Base-by-base conservation (phyloP, 2,797 vertebrate genomes). In the Microchirus variegatus region DNA sequence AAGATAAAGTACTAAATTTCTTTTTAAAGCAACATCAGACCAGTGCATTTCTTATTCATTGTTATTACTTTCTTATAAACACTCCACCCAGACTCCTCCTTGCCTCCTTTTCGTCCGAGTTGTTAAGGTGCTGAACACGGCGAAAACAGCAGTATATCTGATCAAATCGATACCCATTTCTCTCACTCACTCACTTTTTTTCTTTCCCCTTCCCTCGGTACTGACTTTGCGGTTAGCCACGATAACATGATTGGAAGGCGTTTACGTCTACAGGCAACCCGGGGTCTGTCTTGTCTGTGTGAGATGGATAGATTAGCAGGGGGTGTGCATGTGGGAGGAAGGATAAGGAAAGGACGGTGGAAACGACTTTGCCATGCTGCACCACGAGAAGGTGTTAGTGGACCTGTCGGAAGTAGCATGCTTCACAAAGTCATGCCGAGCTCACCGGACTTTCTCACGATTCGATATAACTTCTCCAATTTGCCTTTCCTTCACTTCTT, bases 181-280 rank as follows among this genome's bases (percentile, higher is more conserved):
- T 79, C 67, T 67, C 63, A 65, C 72, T 41, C 59, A 47, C 15
- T 18, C 48, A n/a, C n/a, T n/a, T 38, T 72, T 82, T 82, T 64
- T 75, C 47, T 61, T 42, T 66, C 58, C 57, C 59, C 67, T 52
- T 45, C 60, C 62, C 75, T 73, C 14, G 40, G 80, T 79, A 81
- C 75, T 70, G 63, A 73, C 73, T 55, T 55, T 2, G 70, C 16
- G 22, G 67, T 80, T 74, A 70, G 67, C 70, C 22, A 19, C 68
- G 80, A 86, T 87, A 40, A 63, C 83, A 81, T 87, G 87, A 89
- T 91, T 83, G 80, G 78, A 77, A 81, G 73, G 75, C 26, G 53
- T 87, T 87, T 89, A 70, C 63, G 77, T 86, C 70, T 15, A 42
- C 41, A 12, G 41, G 15, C 82, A 72, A 22, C 58, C 51, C n/a